Conservation (phyloP, 1,140 invertebrate species). For the Globodera ellingtonae region DNA sequence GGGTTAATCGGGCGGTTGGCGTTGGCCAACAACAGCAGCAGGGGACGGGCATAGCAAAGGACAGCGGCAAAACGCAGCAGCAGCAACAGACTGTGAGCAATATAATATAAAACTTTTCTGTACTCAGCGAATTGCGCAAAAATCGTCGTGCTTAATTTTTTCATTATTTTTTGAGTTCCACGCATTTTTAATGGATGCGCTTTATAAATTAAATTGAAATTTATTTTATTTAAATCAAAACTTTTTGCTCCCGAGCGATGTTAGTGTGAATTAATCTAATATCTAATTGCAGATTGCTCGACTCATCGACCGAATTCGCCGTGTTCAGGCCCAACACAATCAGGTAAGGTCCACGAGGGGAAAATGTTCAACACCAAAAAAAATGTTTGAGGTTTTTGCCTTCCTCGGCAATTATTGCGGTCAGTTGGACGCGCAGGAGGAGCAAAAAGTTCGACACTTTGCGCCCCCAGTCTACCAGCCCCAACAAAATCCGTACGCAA, state of each 20-base stretch:
- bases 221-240: no score
- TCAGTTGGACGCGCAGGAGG: slow-evolving; percentile 36
- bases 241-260: no score
- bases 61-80: not conserved
- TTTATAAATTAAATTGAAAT: no score
- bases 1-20: slow-evolving; percentile 84
- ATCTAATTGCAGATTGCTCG: slow-evolving; percentile 80
- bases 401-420: slow-evolving; percentile 79
- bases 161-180: no score
- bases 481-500: slow-evolving; percentile 14
- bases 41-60: no score
- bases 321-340: slow-evolving; percentile 96
- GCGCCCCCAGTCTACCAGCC: slow-evolving; percentile 41
- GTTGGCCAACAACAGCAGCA: no score
- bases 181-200: no score
- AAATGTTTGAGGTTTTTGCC: slow-evolving; percentile 77
- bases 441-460: slow-evolving; percentile 33
- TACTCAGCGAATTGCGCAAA: not conserved
- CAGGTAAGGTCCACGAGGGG: slow-evolving; percentile 69
- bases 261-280: no score
- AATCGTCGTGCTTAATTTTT: no score
- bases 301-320: slow-evolving; percentile 93
- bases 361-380: no score
- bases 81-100: no score
- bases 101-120: no score